phyloP scores from a whole-genome alignment of 1,140 invertebrate genomes.

The Wasmannia auropunctata region DNA sequence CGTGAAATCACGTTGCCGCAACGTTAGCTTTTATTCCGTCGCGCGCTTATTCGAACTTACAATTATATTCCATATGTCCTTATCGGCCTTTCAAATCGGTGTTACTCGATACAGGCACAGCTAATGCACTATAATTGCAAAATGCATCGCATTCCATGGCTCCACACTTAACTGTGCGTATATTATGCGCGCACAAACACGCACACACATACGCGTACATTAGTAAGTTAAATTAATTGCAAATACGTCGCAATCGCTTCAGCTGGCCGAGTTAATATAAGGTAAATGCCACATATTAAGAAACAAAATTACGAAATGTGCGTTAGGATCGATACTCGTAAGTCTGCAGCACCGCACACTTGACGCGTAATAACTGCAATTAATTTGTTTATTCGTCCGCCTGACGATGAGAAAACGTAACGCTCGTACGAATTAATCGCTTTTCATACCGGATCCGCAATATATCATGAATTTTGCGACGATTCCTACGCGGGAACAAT shows the following conservation, averaged over 20 bases:
- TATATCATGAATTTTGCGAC: constrained; percentile 22
- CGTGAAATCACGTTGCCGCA: constrained; percentile 71
- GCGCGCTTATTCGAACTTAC: constrained; percentile 80
- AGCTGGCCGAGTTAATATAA: neutral
- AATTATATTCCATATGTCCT: constrained; percentile 81
- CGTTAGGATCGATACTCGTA: neutral
- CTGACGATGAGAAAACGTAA: constrained; percentile 32
- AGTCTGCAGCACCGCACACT: neutral
- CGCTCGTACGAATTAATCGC: constrained; percentile 21
- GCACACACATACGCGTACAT: neutral
- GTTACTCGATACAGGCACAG: constrained; percentile 66
- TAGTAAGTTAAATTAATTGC: constrained; percentile 72
- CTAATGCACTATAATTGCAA: constrained; percentile 82
- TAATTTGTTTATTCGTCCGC: constrained; percentile 27
- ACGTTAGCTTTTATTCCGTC: constrained; percentile 68
- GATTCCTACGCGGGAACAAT: constrained; percentile 9
- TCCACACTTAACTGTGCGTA: neutral
- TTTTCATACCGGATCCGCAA: neutral
- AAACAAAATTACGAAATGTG: constrained; percentile 13
- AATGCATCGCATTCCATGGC: constrained; percentile 76
- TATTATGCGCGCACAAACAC: constrained; percentile 1
- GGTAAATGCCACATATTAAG: neutral
- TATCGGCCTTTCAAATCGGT: constrained; percentile 84
- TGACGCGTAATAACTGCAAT: constrained; percentile 2
- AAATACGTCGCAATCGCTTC: constrained; percentile 74